These are phyloP conservation scores for Empis stercorea DNA, from an alignment of 2,888 invertebrate genomes.

Conservation along the genomic window DNA sequence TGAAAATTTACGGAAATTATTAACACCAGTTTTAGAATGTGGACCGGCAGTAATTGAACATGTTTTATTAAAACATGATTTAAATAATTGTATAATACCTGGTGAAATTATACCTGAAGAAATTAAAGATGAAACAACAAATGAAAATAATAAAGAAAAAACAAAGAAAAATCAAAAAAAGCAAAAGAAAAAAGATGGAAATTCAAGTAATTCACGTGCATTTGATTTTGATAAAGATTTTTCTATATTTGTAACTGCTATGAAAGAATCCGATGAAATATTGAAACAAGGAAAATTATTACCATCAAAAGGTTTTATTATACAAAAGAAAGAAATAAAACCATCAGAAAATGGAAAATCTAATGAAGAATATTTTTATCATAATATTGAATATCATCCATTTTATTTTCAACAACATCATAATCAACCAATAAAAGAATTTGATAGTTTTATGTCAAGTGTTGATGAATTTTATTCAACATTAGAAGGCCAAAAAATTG, in stretches of 20 bases:
- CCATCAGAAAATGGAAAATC: constrained; percentile 34
- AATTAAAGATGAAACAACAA: background rate
- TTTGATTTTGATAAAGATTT: constrained; percentile 52
- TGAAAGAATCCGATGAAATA: constrained; percentile 54
- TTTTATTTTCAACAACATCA: constrained; percentile 63
- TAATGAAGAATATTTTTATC: constrained; percentile 46
- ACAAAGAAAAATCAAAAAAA: constrained; percentile 10
- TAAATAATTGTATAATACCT: constrained; percentile 45
- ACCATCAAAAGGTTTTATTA: constrained; percentile 49
- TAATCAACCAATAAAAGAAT: constrained; percentile 46
- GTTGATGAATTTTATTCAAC: constrained; percentile 95
- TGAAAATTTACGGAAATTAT: constrained; percentile 64
- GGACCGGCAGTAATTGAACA: constrained; percentile 89
- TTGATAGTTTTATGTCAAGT: constrained; percentile 68
- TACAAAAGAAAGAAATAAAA: constrained; percentile 70
- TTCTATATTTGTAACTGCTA: constrained; percentile 46
- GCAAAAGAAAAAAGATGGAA: constrained; percentile 16
- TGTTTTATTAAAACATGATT: constrained; percentile 57
- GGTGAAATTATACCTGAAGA: constrained; percentile 5
- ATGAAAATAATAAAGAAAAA: background rate
- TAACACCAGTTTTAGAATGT: constrained; percentile 76
- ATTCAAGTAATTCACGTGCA: constrained; percentile 13
- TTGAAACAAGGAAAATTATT: constrained; percentile 39
- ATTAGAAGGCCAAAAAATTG: constrained; percentile 87
- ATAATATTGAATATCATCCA: constrained; percentile 93